phyloP scores from a whole-genome alignment of 53 echinoderm and acorn worm genomes.

The Actinopyga echinites region DNA sequence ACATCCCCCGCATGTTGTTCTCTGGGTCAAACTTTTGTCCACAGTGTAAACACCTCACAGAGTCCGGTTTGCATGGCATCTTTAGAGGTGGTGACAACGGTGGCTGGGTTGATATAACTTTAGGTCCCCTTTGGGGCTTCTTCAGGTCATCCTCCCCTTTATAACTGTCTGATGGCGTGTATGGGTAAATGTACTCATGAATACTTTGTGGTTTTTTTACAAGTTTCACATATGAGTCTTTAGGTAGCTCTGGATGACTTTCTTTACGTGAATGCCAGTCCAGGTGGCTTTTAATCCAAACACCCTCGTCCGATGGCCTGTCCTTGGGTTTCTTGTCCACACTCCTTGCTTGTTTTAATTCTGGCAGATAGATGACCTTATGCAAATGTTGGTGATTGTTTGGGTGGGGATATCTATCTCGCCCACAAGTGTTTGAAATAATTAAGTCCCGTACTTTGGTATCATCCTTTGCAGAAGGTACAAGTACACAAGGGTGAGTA shows the following conservation, averaged over 20 bases:
- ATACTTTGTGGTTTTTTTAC: conserved; percentile 89
- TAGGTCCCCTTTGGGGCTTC: conserved; percentile 55
- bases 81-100: conserved; percentile 69
- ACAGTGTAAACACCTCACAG: conserved; percentile 82
- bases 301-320: conserved; percentile 44
- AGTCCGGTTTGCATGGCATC: conserved; percentile 57
- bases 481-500: conserved; percentile 37
- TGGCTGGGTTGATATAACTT: conserved; percentile 83
- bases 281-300: conserved; percentile 82
- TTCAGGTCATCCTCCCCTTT: conserved; percentile 70
- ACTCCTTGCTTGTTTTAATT: conserved; percentile 48
- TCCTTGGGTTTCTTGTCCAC: conserved; percentile 55
- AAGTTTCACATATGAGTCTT: conserved; percentile 94
- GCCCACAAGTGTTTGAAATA: conserved; percentile 22
- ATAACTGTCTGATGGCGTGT: conserved; percentile 44
- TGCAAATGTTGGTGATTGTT: conserved; percentile 89
- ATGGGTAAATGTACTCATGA: conserved; percentile 96
- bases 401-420: conserved; percentile 54
- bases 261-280: conserved; percentile 81
- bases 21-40: conserved; percentile 86
- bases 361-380: conserved; percentile 87
- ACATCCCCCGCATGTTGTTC: conserved; percentile 73
- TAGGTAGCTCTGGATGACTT: conserved; percentile 61
- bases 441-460: conserved; percentile 42
- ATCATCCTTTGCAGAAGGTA: conserved; percentile 32